These are phyloP conservation scores for Thyatira batis DNA, from an alignment of 2,888 invertebrate species.

Conservation along the genomic window DNA sequence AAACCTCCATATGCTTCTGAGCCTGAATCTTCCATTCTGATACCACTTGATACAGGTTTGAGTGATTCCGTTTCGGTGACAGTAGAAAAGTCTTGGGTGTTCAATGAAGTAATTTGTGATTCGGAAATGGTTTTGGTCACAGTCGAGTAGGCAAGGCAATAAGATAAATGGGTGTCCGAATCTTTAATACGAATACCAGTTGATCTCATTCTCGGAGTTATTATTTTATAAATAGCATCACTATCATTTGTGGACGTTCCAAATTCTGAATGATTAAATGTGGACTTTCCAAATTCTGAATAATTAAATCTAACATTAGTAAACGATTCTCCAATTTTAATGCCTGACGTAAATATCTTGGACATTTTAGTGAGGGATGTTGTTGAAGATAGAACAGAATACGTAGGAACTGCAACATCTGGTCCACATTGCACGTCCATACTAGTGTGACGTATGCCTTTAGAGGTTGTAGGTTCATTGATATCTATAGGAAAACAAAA, in stretches of 20 bases:
- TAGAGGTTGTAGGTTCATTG: constrained; percentile 76
- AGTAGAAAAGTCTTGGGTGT: constrained; percentile 9
- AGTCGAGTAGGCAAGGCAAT: constrained; percentile 27
- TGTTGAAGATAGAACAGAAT: constrained; percentile 44
- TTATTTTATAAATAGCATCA: constrained; percentile 23
- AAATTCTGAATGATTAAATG: constrained; percentile 41
- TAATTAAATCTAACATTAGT: constrained; percentile 27
- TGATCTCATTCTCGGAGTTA: constrained; percentile 35
- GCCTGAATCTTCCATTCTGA: constrained; percentile 38
- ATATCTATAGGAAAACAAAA: constrained; percentile 54
- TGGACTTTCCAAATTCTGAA: constrained; percentile 44
- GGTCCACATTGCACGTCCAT: constrained; percentile 73
- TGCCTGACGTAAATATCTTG: constrained; percentile 41
- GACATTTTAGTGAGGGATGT: constrained; percentile 49
- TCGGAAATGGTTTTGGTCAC: constrained; percentile 21
- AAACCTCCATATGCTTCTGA: constrained; percentile 37
- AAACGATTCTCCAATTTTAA: constrained; percentile 49
- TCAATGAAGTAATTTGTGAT: constrained; percentile 4
- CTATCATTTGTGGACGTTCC: constrained; percentile 38
- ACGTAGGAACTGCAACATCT: constrained; percentile 38
- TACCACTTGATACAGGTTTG: constrained; percentile 33
- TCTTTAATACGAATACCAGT: constrained; percentile 55
- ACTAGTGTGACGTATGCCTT: constrained; percentile 64
- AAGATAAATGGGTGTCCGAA: constrained; percentile 32
- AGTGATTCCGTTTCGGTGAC: constrained; percentile 33